Evolutionary conservation across 30 jellyfish, hydroid and myxozoan genomes (phyloP), one percentile per base, ranked within the genome.

Genomic region (Chrysaora quinquecirrha): DNA sequence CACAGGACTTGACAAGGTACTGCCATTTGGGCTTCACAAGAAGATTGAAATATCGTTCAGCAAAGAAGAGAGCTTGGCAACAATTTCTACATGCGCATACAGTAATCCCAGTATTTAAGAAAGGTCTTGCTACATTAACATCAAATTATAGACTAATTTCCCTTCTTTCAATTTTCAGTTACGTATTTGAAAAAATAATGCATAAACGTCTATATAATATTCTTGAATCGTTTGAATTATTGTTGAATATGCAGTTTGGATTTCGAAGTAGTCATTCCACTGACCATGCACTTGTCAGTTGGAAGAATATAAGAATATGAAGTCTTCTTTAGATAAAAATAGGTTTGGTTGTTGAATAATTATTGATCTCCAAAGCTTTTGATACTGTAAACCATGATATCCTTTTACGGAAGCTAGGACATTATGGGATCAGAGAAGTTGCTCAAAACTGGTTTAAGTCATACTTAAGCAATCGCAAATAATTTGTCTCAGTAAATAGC

Each of bases 281-380:
- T 80, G 90, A 80, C 75, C 83, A 80, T 80, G 90, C 90, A 64
- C 83, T 80, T 43, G 83, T 65, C 48, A 78, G 89, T 31, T 38
- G 43, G 32, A 78, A 80, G 10, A 81, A n/a, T n/a, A n/a, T n/a
- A n/a, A 64, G 81, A 78, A 78, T 78, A 78, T 78, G 1, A 78
- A 62, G 81, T 62, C 89, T 60, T 60, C 89, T 18, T 43, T 61
- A 35, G 89, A 65, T 19, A 80, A 80, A 3, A 64, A 64, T 9
- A 78, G 82, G 34, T 62, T 61, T 78, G 82, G 82, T 7, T 78
- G 82, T 78, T 75, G 75, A 66, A 47, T 80, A 46, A 35, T 64
- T 28, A 49, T 60, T 78, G 71, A 60, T 43, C 80, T 78, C 58
- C 80, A 78, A 78, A 78, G 68, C 76, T 64, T 64, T 64, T 64